These are phyloP conservation scores for Glareola pratincola DNA, from an alignment of 2,113 vertebrate genomes.

Conservation along the genomic window DNA sequence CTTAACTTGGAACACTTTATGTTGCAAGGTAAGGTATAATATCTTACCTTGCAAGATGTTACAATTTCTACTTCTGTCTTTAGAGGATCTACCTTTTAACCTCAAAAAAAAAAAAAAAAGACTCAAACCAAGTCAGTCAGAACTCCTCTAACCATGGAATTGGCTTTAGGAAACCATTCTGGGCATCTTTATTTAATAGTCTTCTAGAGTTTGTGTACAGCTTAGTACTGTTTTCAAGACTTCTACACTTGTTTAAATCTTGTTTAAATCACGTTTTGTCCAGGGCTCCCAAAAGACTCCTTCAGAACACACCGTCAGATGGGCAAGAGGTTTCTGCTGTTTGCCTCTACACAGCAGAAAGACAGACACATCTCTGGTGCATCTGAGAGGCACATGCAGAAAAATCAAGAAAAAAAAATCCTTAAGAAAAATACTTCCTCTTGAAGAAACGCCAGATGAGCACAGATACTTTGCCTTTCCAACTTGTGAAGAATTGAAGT, in stretches of 20 bases:
- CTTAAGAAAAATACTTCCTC: not conserved
- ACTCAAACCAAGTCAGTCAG: not conserved
- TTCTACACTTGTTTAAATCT: not conserved
- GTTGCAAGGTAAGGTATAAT: not conserved
- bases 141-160: not conserved
- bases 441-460: not conserved
- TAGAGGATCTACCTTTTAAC: not conserved
- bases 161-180: not conserved
- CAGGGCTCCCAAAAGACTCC: not conserved
- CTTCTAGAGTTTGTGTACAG: not conserved
- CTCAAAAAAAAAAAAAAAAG: not conserved
- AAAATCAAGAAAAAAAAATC: not conserved
- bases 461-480: not conserved
- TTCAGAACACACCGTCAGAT: not conserved
- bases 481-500: not conserved
- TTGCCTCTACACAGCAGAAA: not conserved
- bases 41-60: not conserved
- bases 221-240: not conserved
- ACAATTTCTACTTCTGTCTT: not conserved
- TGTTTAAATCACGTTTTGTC: not conserved
- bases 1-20: not conserved
- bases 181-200: not conserved
- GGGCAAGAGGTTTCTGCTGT: not conserved
- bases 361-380: not conserved
- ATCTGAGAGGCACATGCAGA: not conserved